These are phyloP conservation scores for Spisula subtruncata DNA, from an alignment of 2,888 invertebrate species.

Conservation along the genomic window DNA sequence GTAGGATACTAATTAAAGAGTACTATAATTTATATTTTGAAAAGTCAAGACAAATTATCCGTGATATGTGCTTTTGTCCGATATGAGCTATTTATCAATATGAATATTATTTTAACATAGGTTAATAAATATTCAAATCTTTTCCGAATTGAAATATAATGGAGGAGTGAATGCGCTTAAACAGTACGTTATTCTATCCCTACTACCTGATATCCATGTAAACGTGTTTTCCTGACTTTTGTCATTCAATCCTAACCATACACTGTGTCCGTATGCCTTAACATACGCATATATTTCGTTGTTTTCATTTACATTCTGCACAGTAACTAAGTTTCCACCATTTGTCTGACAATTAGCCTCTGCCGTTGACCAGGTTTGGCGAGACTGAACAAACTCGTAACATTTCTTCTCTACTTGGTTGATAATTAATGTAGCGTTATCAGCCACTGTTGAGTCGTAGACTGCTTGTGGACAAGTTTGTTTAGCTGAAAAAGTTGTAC, in stretches of 20 bases:
- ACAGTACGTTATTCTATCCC: too few species aligned
- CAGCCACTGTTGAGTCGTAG: neutral
- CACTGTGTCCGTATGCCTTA: constrained; percentile 32
- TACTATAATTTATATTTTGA: too few species aligned
- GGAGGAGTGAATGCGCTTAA: too few species aligned
- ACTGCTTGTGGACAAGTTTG: constrained; percentile 23
- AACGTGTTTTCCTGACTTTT: constrained; percentile 40
- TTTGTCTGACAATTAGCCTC: constrained; percentile 43
- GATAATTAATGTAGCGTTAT: neutral
- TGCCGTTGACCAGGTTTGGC: constrained; percentile 23
- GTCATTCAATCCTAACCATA: constrained; percentile 60
- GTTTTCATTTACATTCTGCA: constrained; percentile 41
- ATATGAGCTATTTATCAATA: too few species aligned
- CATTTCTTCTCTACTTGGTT: neutral
- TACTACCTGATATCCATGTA: constrained; percentile 60
- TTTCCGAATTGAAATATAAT: too few species aligned
- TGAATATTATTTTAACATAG: too few species aligned
- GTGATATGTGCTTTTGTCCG: too few species aligned
- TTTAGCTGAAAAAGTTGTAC: neutral
- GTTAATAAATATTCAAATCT: too few species aligned
- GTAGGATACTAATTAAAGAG: too few species aligned
- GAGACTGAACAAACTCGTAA: neutral
- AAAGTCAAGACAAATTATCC: too few species aligned
- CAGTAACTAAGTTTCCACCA: constrained; percentile 52
- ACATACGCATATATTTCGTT: constrained; percentile 33